Base-by-base conservation (phyloP, 2,113 vertebrate genomes). In the Ciconia maguari region DNA sequence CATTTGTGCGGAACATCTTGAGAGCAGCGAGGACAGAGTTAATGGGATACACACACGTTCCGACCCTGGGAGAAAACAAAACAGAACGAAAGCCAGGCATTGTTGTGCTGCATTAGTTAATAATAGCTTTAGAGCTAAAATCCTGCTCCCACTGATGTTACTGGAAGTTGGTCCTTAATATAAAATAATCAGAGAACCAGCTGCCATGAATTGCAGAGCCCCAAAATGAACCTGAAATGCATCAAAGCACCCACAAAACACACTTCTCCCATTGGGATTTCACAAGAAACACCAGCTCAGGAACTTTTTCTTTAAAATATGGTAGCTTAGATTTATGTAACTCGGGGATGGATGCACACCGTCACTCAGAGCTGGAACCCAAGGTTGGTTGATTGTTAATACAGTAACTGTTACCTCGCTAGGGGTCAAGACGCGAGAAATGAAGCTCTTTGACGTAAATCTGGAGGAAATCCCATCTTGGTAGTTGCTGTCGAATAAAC, bases 31-130 rank as follows among this genome's bases (percentile, higher is more conserved):
- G 96, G 96, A 96, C 93, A 96, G 95, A 98, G 93, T 94, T 97
- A 97, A 97, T 96, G 96, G 97, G 87, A 97, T 97, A 96, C 94
- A 93, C 93, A 96, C 94, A 97, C 96, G 51, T 92, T 93, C 94
- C 14, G 46, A 95, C 88, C 87, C 91, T 83, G 94, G 91, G 93
- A 97, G 97, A 95, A 95, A 94, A 97, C 93, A 97, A 96, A 92
- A 96, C 89, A 96, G 95, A 97, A 96, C 46, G 21, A 97, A 97
- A 97, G 95, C 96, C 97, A 97, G 96, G 85, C 94, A 96, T 95
- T 91, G 92, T 97, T 97, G 93, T 95, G 91, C 95, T 94, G 85
- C 80, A 97, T 93, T 96, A 96, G 96, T 96, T 97, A 97, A 97
- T 94, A 95, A 95, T 94, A 96, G 95, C 89, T 96, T 95, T 90